A percentile compares a stretch with the other conserved stretches of the same genome.
Evolutionary conservation across 2,888 invertebrate genomes (phyloP).

Genomic region (Apodemia zela): DNA sequence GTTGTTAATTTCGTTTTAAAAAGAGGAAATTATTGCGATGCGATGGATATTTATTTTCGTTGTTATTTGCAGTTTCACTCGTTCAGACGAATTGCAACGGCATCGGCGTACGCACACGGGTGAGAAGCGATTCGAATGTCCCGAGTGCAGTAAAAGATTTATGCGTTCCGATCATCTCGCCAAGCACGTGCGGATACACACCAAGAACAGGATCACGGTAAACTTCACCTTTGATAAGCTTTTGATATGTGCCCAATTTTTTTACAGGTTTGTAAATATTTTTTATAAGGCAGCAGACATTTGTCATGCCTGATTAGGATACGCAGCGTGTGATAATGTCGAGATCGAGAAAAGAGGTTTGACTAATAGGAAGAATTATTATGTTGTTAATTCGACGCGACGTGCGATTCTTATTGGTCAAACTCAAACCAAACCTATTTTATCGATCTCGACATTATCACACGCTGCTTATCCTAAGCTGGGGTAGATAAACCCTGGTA

Average conservation of each 20-base stretch:
- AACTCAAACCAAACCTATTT: no score
- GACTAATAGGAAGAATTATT: no score
- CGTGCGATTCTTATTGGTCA: no score
- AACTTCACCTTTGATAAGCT: slow-evolving; percentile 31
- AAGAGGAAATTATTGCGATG: no score
- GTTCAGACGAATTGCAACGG: slow-evolving; percentile 87
- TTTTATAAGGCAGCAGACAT: background rate
- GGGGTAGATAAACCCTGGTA: no score
- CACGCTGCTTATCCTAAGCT: no score
- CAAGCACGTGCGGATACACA: slow-evolving; percentile 94
- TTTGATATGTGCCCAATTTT: background rate
- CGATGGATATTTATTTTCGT: background rate
- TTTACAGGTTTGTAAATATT: background rate
- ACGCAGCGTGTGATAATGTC: no score
- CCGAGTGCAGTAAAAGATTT: slow-evolving; percentile 93
- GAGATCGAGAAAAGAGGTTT: no score
- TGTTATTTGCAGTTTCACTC: slow-evolving; percentile 79
- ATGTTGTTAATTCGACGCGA: no score
- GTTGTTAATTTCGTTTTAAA: no score
- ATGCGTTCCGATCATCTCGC: slow-evolving; percentile 96
- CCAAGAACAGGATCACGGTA: slow-evolving; percentile 68
- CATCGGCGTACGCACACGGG: slow-evolving; percentile 95
- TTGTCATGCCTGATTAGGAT: no score
- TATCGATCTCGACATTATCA: no score
- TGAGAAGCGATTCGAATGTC: slow-evolving; percentile 94